Base-by-base conservation (phyloP, 1,140 invertebrate species). In the Nymphalis io region DNA sequence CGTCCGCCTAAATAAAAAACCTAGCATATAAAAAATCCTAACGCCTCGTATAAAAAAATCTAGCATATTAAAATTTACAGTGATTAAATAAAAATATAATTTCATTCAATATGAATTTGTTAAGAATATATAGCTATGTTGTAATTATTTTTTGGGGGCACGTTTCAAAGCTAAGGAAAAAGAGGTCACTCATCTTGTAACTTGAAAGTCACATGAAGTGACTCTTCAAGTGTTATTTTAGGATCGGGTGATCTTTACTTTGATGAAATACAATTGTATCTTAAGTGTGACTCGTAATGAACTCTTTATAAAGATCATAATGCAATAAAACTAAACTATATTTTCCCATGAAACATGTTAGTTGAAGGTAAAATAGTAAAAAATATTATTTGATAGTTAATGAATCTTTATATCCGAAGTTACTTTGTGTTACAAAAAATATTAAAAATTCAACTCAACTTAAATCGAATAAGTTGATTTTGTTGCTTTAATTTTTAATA, bases 371-470 rank as follows among this genome's bases (percentile, higher is more conserved):
- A 10, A 18, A 20, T 18, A 18, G 46, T 10, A 18, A 51, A n/a
- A 51, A 51, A 51, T 10, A 51, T n/a, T 11, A 51, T 51, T 51
- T 51, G 11, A n/a, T 12, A 51, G 16, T 51, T 51, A 51, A 51
- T 51, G 46, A 20, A 8, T 51, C 46, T 21, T 51, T 51, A 8
- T 51, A 5, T 51, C n/a, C n/a, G 16, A 13, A 51, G 15, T 21
- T 11, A 18, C 46, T n/a, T 20, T 16, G 10, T 16, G n/a, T 21
- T 12, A 51, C 46, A 20, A 10, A 11, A 20, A 20, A 27, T 27
- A 27, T 27, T 27, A 27, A 27, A n/a, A n/a, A n/a, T n/a, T n/a
- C n/a, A n/a, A n/a, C n/a, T n/a, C n/a, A n/a, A n/a, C n/a, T n/a
- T n/a, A n/a, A n/a, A n/a, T n/a, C n/a, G n/a, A n/a, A n/a, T n/a